These are phyloP conservation scores for Bombyx mandarina DNA, from an alignment of 1,140 invertebrate genomes.

Conservation along the genomic window DNA sequence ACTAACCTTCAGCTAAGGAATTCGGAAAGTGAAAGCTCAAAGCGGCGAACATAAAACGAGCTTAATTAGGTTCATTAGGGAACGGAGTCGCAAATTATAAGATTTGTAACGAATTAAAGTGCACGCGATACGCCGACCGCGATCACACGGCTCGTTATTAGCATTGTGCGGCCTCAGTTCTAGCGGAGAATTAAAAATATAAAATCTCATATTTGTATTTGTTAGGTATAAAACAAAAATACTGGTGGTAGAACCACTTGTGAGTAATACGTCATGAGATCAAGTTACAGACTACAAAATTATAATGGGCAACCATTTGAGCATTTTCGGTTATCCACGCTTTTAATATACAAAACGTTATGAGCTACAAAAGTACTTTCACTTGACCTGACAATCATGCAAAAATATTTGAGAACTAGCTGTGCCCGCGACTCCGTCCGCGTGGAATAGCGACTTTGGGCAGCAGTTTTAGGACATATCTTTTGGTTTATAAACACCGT, in stretches of 20 bases:
- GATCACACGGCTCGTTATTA: conserved; percentile 1
- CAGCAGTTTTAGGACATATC: no score
- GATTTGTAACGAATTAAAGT: conserved; percentile 8
- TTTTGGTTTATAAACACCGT: no score
- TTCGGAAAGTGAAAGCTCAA: conserved; percentile 17
- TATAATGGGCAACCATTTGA: not conserved
- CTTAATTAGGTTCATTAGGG: conserved; percentile 14
- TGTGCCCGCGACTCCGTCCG: no score
- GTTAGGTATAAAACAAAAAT: not conserved
- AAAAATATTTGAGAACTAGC: no score
- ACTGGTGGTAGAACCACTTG: no score
- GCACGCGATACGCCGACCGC: conserved; percentile 17
- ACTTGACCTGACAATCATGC: no score
- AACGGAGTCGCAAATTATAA: conserved; percentile 15
- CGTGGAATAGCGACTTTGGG: no score
- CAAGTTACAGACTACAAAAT: no score
- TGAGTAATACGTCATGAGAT: no score
- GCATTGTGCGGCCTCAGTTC: not conserved
- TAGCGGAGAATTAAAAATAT: not conserved
- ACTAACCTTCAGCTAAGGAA: conserved; percentile 3
- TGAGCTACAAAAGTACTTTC: no score
- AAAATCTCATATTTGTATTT: not conserved
- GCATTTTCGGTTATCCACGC: no score
- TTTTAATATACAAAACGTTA: no score
- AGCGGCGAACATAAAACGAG: conserved; percentile 5